phyloP scores from a whole-genome alignment of 2,888 invertebrate species.

The Notodonta dromedarius region DNA sequence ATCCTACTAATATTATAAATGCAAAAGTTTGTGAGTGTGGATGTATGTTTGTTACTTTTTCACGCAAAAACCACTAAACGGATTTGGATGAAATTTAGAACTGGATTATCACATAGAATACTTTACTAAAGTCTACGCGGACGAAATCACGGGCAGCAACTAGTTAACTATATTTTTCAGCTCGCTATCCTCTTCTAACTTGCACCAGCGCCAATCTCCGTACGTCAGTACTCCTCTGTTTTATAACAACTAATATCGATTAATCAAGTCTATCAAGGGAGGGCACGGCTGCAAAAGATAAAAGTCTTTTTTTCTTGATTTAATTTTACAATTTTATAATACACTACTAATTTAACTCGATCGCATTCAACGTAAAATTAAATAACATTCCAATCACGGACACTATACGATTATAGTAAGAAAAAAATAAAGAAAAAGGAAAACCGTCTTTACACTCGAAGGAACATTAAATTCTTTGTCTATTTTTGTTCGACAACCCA shows the following conservation, averaged over 20 bases:
- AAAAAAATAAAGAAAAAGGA: constrained; percentile 36
- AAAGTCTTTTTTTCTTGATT: constrained; percentile 6
- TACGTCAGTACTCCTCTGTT: constrained; percentile 35
- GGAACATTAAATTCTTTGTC: constrained; percentile 71
- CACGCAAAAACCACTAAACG: no score
- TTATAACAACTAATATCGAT: constrained; percentile 63
- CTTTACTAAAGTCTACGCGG: no score
- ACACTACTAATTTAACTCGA: constrained; percentile 13
- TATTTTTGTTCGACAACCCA: constrained; percentile 75
- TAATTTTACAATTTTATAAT: constrained; percentile 11
- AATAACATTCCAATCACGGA: constrained; percentile 40
- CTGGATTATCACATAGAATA: no score
- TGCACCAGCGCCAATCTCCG: constrained; percentile 22
- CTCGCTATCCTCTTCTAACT: constrained; percentile 11
- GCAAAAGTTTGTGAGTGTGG: no score
- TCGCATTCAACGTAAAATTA: constrained; percentile 33
- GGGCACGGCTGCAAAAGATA: constrained; percentile 45
- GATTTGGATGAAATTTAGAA: no score
- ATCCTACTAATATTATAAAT: no score
- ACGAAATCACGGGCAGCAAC: no score
- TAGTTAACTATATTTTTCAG: neutral
- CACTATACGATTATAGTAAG: constrained; percentile 45
- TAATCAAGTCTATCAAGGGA: constrained; percentile 60
- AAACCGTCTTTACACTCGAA: constrained; percentile 62
- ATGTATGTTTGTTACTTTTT: no score